These are phyloP conservation scores for Eutrigla gurnardus DNA, from an alignment of 2,797 vertebrate genomes.

Conservation along the genomic window DNA sequence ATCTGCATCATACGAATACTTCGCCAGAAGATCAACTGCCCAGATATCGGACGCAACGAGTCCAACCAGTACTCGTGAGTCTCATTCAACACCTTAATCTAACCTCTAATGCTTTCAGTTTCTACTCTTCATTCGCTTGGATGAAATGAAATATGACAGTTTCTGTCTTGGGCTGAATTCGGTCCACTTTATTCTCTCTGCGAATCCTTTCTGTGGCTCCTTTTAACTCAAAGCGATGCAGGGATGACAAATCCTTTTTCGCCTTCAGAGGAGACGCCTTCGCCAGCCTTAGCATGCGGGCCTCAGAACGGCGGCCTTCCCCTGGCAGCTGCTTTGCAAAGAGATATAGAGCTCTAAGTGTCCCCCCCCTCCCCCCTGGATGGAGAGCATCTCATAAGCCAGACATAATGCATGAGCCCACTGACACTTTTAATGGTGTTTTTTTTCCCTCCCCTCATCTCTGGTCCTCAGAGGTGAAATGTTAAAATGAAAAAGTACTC, in stretches of 20 bases:
- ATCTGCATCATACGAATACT: constrained; percentile 96
- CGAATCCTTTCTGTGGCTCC: background rate
- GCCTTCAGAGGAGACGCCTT: constrained; percentile 15
- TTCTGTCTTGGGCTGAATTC: background rate
- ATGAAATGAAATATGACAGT: background rate
- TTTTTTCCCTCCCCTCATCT: constrained; percentile 5
- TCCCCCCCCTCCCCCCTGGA: constrained; percentile 26
- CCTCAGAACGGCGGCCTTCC: constrained; percentile 8
- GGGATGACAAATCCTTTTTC: constrained; percentile 28
- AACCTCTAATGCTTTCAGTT: background rate
- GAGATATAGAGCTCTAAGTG: constrained; percentile 53
- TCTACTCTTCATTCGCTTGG: constrained; percentile 2
- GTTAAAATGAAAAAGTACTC: constrained; percentile 54
- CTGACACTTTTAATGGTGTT: constrained; percentile 58
- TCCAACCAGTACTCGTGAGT: constrained; percentile 96
- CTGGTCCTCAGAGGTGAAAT: constrained; percentile 45
- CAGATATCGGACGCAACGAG: constrained; percentile 91
- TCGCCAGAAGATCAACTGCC: constrained; percentile 95
- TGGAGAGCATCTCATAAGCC: constrained; percentile 59
- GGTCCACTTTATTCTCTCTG: background rate
- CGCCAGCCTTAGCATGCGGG: background rate
- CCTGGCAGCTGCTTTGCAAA: constrained; percentile 34
- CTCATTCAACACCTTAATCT: background rate
- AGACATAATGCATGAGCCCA: constrained; percentile 55
- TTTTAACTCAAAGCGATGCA: constrained; percentile 14